These are phyloP conservation scores for Corvus cornix DNA, from an alignment of 2,113 vertebrate species.

Conservation along the genomic window DNA sequence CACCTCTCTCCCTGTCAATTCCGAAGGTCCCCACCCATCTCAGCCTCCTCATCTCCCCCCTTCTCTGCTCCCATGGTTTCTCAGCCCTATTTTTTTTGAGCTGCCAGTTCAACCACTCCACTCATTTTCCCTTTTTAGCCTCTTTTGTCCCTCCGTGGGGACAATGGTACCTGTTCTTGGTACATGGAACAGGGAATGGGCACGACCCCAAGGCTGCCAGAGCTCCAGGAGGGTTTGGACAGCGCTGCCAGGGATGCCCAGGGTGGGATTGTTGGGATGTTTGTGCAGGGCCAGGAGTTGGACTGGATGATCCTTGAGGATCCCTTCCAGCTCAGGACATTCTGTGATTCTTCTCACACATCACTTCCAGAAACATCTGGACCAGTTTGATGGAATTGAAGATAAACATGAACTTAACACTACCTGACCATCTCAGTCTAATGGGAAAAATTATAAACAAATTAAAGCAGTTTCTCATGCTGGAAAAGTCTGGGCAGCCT, in stretches of 20 bases:
- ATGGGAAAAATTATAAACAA: not conserved
- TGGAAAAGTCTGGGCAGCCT: not conserved
- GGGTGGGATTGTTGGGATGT: not conserved
- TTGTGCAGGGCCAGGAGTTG: not conserved
- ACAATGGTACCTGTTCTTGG: not conserved
- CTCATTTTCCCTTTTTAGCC: not conserved
- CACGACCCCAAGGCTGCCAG: fast-evolving
- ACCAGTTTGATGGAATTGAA: not conserved
- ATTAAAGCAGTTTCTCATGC: not conserved
- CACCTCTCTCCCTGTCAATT: not conserved
- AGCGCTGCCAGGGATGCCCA: not conserved
- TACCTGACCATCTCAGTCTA: not conserved
- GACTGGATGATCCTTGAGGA: fast-evolving
- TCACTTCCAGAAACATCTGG: not conserved
- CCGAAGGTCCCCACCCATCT: fast-evolving
- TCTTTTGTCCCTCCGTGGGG: not conserved
- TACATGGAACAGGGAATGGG: not conserved
- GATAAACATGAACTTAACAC: not conserved
- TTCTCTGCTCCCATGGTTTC: not conserved
- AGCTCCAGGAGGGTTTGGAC: not conserved
- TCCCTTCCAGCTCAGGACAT: not conserved
- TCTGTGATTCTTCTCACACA: not conserved
- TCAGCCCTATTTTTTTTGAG: not conserved
- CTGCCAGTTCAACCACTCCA: not conserved
- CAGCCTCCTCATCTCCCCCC: not conserved